Conservation (phyloP, 2,888 invertebrate genomes). For the Cerceris ruficornis region DNA sequence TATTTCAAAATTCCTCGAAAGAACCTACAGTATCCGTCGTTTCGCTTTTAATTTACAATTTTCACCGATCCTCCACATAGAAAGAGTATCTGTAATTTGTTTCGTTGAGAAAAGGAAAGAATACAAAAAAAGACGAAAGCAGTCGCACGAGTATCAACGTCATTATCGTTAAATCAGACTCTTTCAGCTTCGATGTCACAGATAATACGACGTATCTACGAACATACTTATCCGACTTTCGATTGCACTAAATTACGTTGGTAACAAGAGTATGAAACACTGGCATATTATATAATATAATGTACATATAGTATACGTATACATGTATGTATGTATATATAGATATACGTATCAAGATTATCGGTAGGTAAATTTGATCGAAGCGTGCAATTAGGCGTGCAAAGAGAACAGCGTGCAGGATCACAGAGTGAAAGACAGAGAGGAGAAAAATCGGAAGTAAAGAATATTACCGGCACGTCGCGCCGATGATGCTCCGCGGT, state of each 20-base stretch:
- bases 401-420: constrained; percentile 77
- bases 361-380: constrained; percentile 68
- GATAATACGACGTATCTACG: constrained; percentile 35
- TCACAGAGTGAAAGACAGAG: constrained; percentile 36
- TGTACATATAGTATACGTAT: constrained; percentile 38
- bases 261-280: constrained; percentile 51
- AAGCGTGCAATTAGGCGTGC: constrained; percentile 80
- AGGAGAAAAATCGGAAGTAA: constrained; percentile 52
- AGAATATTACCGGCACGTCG: constrained; percentile 51
- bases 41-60: no score
- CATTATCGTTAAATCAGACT: constrained; percentile 11
- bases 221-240: constrained; percentile 39
- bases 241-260: constrained; percentile 43
- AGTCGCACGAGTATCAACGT: background rate
- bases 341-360: constrained; percentile 54
- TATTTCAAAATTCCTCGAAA: background rate
- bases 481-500: background rate
- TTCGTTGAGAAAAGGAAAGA: background rate
- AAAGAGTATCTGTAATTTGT: background rate
- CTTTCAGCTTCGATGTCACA: constrained; percentile 52
- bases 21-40: background rate
- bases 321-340: constrained; percentile 29
- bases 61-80: background rate
- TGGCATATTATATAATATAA: constrained; percentile 32
- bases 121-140: background rate